Conservation (phyloP, 2,113 vertebrate genomes). For the Zosterops japonicus region DNA sequence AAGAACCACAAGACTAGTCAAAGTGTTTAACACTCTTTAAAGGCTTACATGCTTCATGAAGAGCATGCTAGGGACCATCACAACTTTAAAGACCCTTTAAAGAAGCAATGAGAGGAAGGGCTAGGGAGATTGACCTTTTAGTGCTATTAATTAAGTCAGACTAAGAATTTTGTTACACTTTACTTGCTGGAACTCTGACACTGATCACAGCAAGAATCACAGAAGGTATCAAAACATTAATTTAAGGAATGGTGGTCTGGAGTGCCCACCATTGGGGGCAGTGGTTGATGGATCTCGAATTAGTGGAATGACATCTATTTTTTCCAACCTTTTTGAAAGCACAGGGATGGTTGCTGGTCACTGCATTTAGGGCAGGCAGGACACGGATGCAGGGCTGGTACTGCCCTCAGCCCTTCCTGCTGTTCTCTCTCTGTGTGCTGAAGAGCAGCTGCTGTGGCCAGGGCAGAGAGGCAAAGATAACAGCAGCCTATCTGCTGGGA, state of each 20-base stretch:
- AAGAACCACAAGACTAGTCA: background rate
- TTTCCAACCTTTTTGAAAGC: background rate
- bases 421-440: background rate
- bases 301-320: background rate
- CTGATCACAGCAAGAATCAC: background rate
- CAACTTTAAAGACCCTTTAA: background rate
- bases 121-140: background rate
- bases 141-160: background rate
- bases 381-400: background rate
- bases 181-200: background rate
- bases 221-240: background rate
- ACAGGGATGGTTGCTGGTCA: background rate
- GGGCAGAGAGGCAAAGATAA: background rate
- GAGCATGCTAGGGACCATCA: background rate
- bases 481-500: background rate
- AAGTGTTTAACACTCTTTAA: background rate
- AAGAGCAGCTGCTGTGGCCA: background rate
- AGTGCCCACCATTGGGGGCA: background rate
- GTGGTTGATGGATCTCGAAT: background rate
- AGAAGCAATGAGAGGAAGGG: background rate
- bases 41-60: background rate
- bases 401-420: background rate
- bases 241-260: background rate
- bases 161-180: background rate
- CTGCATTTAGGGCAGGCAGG: background rate